These are phyloP conservation scores for Anoplophora glabripennis DNA, from an alignment of 1,140 invertebrate genomes.

Conservation along the genomic window DNA sequence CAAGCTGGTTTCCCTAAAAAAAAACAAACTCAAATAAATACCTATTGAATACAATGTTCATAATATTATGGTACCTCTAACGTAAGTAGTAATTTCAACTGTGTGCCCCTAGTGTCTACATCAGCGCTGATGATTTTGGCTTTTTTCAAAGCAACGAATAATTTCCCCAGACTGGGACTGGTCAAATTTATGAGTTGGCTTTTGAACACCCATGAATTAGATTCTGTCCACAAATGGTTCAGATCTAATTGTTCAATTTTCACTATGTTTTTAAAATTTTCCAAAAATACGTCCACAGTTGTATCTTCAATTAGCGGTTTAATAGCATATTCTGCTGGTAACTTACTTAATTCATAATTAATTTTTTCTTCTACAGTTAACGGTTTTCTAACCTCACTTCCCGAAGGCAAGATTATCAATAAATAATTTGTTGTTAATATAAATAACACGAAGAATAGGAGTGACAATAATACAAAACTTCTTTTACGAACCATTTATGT, in stretches of 20 bases:
- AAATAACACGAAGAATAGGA: conserved; percentile 13
- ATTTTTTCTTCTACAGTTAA: conserved; percentile 18
- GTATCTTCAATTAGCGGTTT: conserved; percentile 15
- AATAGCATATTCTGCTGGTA: conserved; percentile 13
- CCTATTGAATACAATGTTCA: conserved; percentile 2
- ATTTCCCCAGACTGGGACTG: conserved; percentile 56
- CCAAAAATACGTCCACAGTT: conserved; percentile 25
- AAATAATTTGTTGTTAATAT: conserved; percentile 21
- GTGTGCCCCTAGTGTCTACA: conserved; percentile 78
- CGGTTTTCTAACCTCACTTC: conserved; percentile 15
- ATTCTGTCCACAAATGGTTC: conserved; percentile 35
- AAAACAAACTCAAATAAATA: conserved; percentile 14
- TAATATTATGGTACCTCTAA: conserved; percentile 56
- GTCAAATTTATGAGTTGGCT: conserved; percentile 32
- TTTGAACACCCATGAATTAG: conserved; percentile 34
- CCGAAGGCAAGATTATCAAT: conserved; percentile 9
- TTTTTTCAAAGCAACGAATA: conserved; percentile 67
- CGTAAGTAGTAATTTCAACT: conserved; percentile 80
- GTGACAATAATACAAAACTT: conserved; percentile 5
- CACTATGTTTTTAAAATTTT: conserved; percentile 19
- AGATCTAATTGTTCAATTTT: conserved; percentile 12
- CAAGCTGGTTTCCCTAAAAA: conserved; percentile 66
- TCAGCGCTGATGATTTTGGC: conserved; percentile 71
- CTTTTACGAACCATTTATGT: conserved; percentile 16
- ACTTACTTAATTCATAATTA: conserved; percentile 15